Evolutionary conservation across 2,888 invertebrate species (phyloP), one percentile per base, ranked within the genome.

Genomic region (Alentia gelatinosa): DNA sequence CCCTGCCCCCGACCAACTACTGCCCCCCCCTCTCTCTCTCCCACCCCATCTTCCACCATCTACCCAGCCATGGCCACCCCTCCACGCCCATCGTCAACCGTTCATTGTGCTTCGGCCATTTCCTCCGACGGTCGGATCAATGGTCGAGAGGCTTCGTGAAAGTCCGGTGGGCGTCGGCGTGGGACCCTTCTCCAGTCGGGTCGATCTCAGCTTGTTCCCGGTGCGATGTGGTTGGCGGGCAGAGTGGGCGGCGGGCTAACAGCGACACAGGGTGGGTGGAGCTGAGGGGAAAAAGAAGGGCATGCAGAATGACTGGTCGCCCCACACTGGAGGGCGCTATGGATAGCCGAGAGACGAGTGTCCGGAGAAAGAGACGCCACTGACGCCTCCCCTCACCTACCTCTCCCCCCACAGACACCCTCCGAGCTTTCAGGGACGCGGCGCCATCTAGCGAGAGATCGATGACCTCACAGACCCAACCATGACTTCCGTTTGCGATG

Each of bases 81-180:
- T 1, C 30, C 74, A 33, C 7, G 3, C 74, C 74, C 26, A 74
- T 30, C 30, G n/a, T 74, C 33, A 33, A 33, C 3, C 74, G 74
- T 15, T 33, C 79, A 79, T 79, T 79, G 79, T 79, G 79, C 9
- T 39, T 79, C 37, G 37, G 35, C 39, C 79, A 79, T 79, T 79
- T 79, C 37, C 79, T 26, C 37, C 79, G 74, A 26, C 74, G 68
- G 26, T 26, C 26, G 68, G 79, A 79, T 79, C 79, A 39, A 37
- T 37, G 39, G 1, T 39, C 19, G 39, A 79, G 79, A 1, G 37
- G 37, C 0, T 5, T 19, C 1, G 37, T 79, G 79, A 79, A 79
- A 12, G 79, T 4, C 1, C 79, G 35, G 79, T 23, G 79, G 39
- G 35, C 79, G 79, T 37, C 39, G 26, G n/a, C n/a, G 33, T 12